These are phyloP conservation scores for Metellina segmentata DNA, from an alignment of 2,888 invertebrate species.

Conservation along the genomic window DNA sequence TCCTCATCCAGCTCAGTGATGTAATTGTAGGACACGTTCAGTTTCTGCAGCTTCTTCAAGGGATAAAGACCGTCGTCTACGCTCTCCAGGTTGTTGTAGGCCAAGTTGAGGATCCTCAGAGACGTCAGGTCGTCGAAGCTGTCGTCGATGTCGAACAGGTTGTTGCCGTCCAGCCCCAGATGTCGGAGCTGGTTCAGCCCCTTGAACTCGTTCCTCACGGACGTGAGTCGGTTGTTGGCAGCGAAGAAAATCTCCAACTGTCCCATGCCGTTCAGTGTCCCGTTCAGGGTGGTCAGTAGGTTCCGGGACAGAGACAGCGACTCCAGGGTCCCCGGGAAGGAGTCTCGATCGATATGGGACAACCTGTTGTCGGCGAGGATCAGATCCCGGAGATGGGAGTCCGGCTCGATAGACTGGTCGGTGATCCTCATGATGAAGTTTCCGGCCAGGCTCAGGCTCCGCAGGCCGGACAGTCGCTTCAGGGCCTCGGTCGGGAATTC, in stretches of 20 bases:
- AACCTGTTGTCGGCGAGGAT: constrained; percentile 50
- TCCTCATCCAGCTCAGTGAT: constrained; percentile 57
- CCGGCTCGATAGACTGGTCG: constrained; percentile 2
- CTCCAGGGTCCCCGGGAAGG: constrained; percentile 80
- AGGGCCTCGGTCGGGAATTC: constrained; percentile 64
- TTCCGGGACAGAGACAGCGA: constrained; percentile 80
- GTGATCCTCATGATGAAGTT: constrained; percentile 53
- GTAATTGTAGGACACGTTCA: constrained; percentile 67
- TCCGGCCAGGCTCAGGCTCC: constrained; percentile 54
- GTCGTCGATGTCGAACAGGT: constrained; percentile 23
- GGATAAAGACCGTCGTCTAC: constrained; percentile 31
- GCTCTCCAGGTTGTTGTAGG: constrained; percentile 53
- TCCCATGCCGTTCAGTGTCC: constrained; percentile 79
- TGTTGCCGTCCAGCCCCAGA: constrained; percentile 37
- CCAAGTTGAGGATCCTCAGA: constrained; percentile 63
- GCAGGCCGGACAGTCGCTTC: constrained; percentile 22
- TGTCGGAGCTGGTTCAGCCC: constrained; percentile 26
- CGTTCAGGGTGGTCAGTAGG: constrained; percentile 79
- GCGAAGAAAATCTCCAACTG: constrained; percentile 56
- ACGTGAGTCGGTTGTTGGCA: constrained; percentile 32
- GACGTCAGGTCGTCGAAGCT: constrained; percentile 33
- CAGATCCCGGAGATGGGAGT: constrained; percentile 4
- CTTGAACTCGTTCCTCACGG: constrained; percentile 33
- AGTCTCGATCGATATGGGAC: constrained; percentile 40
- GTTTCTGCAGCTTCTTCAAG: constrained; percentile 19